Base-by-base conservation (phyloP, 2,797 vertebrate genomes). In the Sebastes hubbsi region DNA sequence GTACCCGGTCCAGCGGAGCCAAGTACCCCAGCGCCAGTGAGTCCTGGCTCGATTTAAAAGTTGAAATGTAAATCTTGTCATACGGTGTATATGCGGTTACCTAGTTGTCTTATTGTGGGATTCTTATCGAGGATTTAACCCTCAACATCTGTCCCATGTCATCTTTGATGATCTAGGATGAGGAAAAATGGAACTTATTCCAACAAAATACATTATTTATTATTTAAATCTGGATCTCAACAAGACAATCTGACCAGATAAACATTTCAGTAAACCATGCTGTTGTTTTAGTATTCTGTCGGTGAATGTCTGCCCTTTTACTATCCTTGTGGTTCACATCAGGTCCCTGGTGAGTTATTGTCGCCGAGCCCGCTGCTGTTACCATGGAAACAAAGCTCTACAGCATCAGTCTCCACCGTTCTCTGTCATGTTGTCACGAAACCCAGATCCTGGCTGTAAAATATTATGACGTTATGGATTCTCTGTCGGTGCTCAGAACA, bases 1-100 rank as follows among this genome's bases (percentile, higher is more conserved):
- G 97, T 27, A 95, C 95, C 16, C 96, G 97, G 27, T 96, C 97
- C 0, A 96, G 94, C 81, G 97, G 97, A n/a, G 93, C 96, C 56
- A 97, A 97, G 82, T 97, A 97, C 87, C 86, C 96, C 12, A 78
- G 80, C 16, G 82, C 87, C 24, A 92, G 98, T 99, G 90, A 97
- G 98, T 96, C 46, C 60, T 8, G 54, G 27, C 2, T 6, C 0
- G 12, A 61, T 34, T n/a, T 65, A 58, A 8, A 58, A 27, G 56
- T 25, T 32, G 7, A 24, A 42, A 5, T 52, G 1, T 56, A 30
- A 36, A 36, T 36, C 36, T 36, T 36, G 36, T 36, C 11, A 36
- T 5, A 36, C 34, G 34, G 34, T 36, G 29, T 29, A 27, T 36
- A 36, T 13, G 6, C 56, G 1, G 13, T 42, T 36, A 46, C 42